Evolutionary conservation across 2,888 invertebrate genomes (phyloP), one percentile per base, ranked within the genome.

Genomic region (Noctua pronuba): DNA sequence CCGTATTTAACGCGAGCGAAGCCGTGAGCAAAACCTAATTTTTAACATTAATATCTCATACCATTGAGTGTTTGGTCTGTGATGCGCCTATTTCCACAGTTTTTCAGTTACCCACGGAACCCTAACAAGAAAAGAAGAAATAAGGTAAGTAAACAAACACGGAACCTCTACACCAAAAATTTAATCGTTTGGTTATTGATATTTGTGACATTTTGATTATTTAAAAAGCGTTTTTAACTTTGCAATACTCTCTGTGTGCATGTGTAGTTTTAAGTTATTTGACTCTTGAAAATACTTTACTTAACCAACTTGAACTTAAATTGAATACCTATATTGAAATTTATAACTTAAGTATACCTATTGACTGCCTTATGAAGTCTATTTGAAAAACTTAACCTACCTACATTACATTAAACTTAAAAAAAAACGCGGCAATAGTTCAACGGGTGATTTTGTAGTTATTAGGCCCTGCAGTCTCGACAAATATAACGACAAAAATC

Each of bases 231-330:
- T 75, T 85, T 83, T 77, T 85, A 88, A 85, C 77, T 81, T 82
- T 88, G 88, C 85, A 88, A 81, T 80, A 58, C 78, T 79, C 75
- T 79, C 6, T 52, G 38, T 80, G 74, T 38, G 83, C 83, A 83
- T 88, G 83, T 62, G 16, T 77, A 60, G 18, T 73, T 41, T 69
- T 76, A 73, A 85, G 73, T 64, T 72, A 67, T 65, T 67, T 70
- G 24, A 28, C 72, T 38, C 24, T 5, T 72, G n/a, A 28, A 41
- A 70, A 46, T 2, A 13, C 35, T 55, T 73, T 28, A 79, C 38
- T 18, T 78, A 38, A 65, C 55, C 52, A 44, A 18, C 8, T 60
- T 66, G 21, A 71, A 77, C 16, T n/a, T 73, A 24, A 35, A 11
- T 55, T 28, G 28, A 64, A 46, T 78, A 35, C 60, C 18, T 28